A percentile compares a stretch with the other conserved stretches of the same genome.
Evolutionary conservation across 92 coral and sea anemone species (phyloP).

Genomic region (Chrysogorgia sp.): DNA sequence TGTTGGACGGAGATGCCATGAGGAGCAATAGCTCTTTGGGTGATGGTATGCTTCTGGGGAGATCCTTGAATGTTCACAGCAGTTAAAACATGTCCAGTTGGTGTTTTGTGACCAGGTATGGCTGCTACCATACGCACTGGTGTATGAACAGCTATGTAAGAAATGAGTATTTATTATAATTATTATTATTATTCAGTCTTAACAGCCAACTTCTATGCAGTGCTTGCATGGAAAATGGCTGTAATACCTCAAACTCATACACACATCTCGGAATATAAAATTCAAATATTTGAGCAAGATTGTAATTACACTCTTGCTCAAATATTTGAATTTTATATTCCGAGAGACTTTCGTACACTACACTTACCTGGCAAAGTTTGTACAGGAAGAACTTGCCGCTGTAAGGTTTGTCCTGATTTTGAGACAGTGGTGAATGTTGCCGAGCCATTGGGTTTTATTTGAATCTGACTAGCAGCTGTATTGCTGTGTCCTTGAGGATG

Average conservation of each 20-base stretch:
- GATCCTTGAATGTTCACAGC: conserved; percentile 17
- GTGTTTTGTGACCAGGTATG: conserved; percentile 34
- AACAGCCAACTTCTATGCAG: too few relatives aligned
- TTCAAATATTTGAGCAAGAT: too few relatives aligned
- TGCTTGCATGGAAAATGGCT: too few relatives aligned
- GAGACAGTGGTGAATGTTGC: conserved; percentile 3
- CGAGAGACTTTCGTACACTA: not conserved
- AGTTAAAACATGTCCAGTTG: conserved; percentile 28
- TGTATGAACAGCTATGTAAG: conserved; percentile 1
- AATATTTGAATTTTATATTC: too few relatives aligned
- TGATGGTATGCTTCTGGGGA: conserved; percentile 38
- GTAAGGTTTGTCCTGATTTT: conserved; percentile 22
- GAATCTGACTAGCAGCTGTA: conserved; percentile 29
- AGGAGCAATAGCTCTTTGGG: conserved; percentile 40
- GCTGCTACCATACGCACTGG: conserved; percentile 42
- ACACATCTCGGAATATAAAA: too few relatives aligned
- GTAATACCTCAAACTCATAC: not conserved
- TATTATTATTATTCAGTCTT: not conserved
- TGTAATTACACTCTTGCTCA: too few relatives aligned
- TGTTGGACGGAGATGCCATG: conserved; percentile 44
- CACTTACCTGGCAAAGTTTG: conserved; percentile 24
- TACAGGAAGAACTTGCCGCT: conserved; percentile 38
- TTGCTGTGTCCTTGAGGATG: conserved; percentile 39
- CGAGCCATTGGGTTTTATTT: conserved; percentile 29
- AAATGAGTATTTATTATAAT: not conserved